Base-by-base conservation (phyloP, 2,888 invertebrate species). In the Amphimallon solstitiale region DNA sequence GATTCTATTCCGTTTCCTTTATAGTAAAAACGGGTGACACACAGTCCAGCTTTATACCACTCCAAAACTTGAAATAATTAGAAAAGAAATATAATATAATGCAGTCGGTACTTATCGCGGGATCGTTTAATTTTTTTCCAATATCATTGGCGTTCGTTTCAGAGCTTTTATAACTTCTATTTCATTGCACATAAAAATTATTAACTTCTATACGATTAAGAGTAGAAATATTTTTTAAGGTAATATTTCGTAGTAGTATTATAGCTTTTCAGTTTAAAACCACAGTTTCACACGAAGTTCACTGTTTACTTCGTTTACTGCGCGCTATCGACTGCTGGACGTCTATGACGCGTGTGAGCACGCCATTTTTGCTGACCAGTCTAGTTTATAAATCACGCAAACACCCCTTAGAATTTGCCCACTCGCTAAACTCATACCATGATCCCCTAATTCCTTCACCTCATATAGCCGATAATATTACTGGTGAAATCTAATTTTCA, bases 291-390 rank as follows among this genome's bases (percentile, higher is more conserved):
- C 40, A 54, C 40, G n/a, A 40, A 38, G 40, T 17, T 54, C 54
- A 54, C 54, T 40, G 14, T 54, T 54, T 9, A 54, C 40, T 54
- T 54, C 40, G 14, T 21, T 54, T 52, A 29, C 46, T 48, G 37
- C 37, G 56, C 37, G 56, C 46, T 51, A 59, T 59, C 49, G 61
- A 49, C 61, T 61, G 45, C 66, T 68, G 51, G 43, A 74, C 81
- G 80, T 77, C 77, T 69, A 76, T 81, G 82, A 61, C 23, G 70
- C 74, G 75, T 77, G 74, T 75, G 73, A 73, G 77, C 81, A 82
- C 81, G 81, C 81, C 75, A 82, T 81, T 79, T 78, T 81, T 77
- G 78, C 75, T 75, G 75, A 74, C 77, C 76, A 75, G 76, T 77
- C 77, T 73, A 77, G 76, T 76, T 75, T 74, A 68, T 73, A 68